Percentiles rank a stretch among this genome's conserved stretches.
Evolutionary conservation across 2,113 vertebrate genomes (phyloP).

Genomic region (Pachyramphus minor): DNA sequence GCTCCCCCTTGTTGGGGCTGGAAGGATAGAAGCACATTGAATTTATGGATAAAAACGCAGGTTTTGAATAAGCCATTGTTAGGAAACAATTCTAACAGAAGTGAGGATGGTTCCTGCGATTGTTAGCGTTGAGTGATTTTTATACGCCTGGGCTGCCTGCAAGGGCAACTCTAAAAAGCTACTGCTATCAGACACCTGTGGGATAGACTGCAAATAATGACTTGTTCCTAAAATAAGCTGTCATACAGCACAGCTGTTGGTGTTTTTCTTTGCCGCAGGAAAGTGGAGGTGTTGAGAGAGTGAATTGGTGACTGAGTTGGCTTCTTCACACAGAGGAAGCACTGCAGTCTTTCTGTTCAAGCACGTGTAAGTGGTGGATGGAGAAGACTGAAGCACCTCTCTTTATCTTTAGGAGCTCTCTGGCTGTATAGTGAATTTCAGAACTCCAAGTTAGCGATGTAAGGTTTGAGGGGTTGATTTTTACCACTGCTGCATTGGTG

Average conservation of each 20-base stretch:
- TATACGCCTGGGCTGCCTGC: not conserved
- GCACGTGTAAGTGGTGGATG: not conserved
- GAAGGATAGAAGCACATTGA: not conserved
- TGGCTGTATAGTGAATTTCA: not conserved
- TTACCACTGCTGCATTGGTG: not conserved
- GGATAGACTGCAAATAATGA: not conserved
- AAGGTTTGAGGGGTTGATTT: not conserved
- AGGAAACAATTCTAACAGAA: not conserved
- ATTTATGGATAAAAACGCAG: not conserved
- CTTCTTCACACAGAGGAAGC: not conserved
- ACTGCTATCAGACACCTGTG: constrained; percentile 3
- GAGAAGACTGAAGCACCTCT: not conserved
- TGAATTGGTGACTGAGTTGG: not conserved
- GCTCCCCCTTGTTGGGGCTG: not conserved
- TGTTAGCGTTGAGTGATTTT: not conserved
- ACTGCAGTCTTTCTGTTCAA: not conserved
- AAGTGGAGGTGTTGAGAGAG: not conserved
- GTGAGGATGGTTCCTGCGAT: not conserved
- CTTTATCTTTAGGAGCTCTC: not conserved
- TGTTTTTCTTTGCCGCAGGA: not conserved
- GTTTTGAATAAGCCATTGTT: constrained; percentile 6
- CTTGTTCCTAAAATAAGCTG: not conserved
- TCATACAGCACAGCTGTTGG: not conserved
- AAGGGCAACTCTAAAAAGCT: not conserved
- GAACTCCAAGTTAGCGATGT: not conserved